phyloP scores from a whole-genome alignment of 2,113 vertebrate genomes.

The Oncorhynchus keta region DNA sequence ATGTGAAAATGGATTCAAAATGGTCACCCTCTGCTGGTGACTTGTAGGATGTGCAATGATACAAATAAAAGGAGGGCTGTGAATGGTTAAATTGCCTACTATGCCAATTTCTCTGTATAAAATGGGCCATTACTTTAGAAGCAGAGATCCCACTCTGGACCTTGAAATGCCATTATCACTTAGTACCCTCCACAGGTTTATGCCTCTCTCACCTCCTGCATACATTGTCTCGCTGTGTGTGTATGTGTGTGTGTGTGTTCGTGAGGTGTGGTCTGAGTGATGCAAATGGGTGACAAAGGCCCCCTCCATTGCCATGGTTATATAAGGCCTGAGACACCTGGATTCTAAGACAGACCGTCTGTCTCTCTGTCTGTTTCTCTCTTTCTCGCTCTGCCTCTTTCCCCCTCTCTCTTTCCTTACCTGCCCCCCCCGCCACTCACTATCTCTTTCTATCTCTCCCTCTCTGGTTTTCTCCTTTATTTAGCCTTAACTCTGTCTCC shows the following conservation, averaged over 20 bases:
- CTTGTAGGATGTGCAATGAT: too few species aligned
- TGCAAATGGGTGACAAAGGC: background rate
- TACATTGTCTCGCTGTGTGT: background rate
- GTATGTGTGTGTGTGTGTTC: background rate
- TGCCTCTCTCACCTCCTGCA: background rate
- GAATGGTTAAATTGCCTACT: too few species aligned
- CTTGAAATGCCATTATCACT: too few species aligned
- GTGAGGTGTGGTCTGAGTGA: background rate
- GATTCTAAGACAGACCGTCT: background rate
- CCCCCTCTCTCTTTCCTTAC: background rate
- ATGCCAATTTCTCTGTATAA: too few species aligned
- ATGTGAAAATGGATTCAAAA: too few species aligned
- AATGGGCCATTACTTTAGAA: too few species aligned
- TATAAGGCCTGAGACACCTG: background rate
- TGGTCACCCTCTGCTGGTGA: too few species aligned
- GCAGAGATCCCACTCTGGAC: too few species aligned
- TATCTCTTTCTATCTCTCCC: background rate
- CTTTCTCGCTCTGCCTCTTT: background rate
- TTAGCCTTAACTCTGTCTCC: too few species aligned
- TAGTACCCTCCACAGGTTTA: background rate
- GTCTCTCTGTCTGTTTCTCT: background rate
- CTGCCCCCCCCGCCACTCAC: background rate
- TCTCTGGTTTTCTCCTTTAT: too few species aligned
- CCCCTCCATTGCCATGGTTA: background rate
- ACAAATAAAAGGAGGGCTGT: too few species aligned